Conservation (phyloP, 2,888 invertebrate species). For the Sphaerophoria taeniata region DNA sequence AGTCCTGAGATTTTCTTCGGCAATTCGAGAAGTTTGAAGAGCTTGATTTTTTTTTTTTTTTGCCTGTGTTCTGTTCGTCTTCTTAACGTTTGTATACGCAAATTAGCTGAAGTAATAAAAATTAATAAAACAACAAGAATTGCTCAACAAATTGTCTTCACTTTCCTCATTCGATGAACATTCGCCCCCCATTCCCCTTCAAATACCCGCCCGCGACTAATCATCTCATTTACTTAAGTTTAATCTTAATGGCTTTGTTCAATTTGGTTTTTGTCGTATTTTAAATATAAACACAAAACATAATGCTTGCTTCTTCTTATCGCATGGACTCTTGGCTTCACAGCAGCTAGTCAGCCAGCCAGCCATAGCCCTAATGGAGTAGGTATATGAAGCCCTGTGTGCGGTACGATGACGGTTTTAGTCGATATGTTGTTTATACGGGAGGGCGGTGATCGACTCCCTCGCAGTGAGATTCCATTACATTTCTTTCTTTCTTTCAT, state of each 20-base stretch:
- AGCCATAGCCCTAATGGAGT: too few species aligned
- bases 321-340: conserved; percentile 18
- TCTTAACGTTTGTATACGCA: conserved; percentile 3
- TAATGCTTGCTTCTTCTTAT: conserved; percentile 21
- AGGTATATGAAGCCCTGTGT: conserved; percentile 5
- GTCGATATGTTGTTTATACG: neutral
- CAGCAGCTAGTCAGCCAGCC: conserved; percentile 1
- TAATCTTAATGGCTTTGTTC: conserved; percentile 65
- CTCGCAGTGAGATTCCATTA: conserved; percentile 7
- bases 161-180: neutral
- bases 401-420: neutral
- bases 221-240: conserved; percentile 64
- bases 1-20: conserved; percentile 31
- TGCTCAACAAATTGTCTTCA: conserved; percentile 30
- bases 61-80: neutral
- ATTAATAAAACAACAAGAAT: conserved; percentile 22
- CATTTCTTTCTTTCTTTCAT: neutral
- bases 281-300: conserved; percentile 21
- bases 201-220: conserved; percentile 33
- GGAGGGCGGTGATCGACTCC: neutral
- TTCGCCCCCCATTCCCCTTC: neutral
- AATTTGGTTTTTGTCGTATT: conserved; percentile 45
- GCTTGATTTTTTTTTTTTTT: conserved; percentile 6
- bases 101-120: conserved; percentile 47
- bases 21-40: conserved; percentile 9